Evolutionary conservation across 2,113 vertebrate species (phyloP), one percentile per base, ranked within the genome.

Genomic region (Nyctibius bracteatus): DNA sequence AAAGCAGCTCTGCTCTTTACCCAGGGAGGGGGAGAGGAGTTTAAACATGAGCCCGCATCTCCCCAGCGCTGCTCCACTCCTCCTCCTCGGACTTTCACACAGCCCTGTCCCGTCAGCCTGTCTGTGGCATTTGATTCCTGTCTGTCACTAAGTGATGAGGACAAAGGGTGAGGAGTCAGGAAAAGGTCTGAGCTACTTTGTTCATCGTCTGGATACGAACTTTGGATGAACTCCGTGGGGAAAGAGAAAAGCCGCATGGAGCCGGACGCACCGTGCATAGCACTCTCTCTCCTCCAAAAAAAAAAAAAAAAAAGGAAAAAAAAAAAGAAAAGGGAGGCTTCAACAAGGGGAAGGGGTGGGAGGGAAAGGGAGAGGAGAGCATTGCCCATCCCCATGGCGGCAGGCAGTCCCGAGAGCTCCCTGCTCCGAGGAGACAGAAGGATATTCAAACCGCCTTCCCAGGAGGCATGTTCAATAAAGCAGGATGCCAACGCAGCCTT

Each of bases 171-270:
- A 98, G 98, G 98, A 98, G 98, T 98, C 98, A 99, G 98, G 98
- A 98, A 99, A 98, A 98, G 98, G 98, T 99, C 98, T 98, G 97
- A 97, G 98, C 98, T 97, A 98, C 98, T 98, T 98, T 98, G 98
- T 98, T 98, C 98, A 97, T 98, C 98, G 97, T 98, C 98, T 99
- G 98, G 98, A 99, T 98, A 98, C 98, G 98, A 99, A 99, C 99
- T 99, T 98, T 99, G 98, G 98, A 98, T 99, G 99, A 99, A 99
- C 99, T 98, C 98, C 74, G 22, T 75, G 84, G 95, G 96, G 97
- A 94, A 94, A 97, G 92, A 94, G 92, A 92, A 94, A 97, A 97
- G 97, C 91, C 17, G 94, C 96, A 96, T 66, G 96, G 88, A 90
- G 86, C 22, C 2, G 97, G 97, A 95, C 12, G 1, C 93, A 94